Conservation (phyloP, 2,113 vertebrate species). For the Pachycephala philippinensis region DNA sequence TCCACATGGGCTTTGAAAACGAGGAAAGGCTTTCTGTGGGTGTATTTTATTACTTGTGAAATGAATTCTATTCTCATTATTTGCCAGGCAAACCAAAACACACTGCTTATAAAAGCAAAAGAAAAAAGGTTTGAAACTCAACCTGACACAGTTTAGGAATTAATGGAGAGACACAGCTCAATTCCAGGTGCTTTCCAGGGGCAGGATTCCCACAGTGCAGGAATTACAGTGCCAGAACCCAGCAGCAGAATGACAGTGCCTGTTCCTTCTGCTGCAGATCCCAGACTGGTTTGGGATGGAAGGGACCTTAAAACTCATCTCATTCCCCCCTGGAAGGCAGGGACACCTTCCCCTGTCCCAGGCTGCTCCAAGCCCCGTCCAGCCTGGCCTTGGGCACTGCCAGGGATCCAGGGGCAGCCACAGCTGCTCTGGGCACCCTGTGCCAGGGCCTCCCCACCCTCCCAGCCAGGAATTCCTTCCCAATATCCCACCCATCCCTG, state of each 20-base stretch:
- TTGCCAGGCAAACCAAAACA: background rate
- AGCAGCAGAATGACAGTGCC: background rate
- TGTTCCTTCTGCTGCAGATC: background rate
- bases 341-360: background rate
- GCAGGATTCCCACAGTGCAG: background rate
- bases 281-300: background rate
- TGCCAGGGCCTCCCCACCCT: background rate
- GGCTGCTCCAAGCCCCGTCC: background rate
- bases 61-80: background rate
- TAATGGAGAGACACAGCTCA: background rate
- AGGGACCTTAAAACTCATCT: background rate
- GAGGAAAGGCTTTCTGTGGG: background rate
- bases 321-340: accelerated
- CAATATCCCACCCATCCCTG: background rate
- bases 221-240: background rate
- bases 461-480: background rate
- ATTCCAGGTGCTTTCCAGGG: background rate
- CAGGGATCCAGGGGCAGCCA: background rate
- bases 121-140: background rate
- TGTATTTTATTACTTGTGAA: background rate
- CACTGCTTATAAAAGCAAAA: background rate
- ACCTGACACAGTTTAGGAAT: background rate
- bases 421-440: background rate
- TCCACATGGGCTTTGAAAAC: background rate
- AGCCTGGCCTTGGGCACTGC: background rate